A percentile compares a stretch with the other conserved stretches of the same genome.
These are phyloP conservation scores for Tribolium madens DNA, from an alignment of 1,140 invertebrate genomes.

Conservation along the genomic window DNA sequence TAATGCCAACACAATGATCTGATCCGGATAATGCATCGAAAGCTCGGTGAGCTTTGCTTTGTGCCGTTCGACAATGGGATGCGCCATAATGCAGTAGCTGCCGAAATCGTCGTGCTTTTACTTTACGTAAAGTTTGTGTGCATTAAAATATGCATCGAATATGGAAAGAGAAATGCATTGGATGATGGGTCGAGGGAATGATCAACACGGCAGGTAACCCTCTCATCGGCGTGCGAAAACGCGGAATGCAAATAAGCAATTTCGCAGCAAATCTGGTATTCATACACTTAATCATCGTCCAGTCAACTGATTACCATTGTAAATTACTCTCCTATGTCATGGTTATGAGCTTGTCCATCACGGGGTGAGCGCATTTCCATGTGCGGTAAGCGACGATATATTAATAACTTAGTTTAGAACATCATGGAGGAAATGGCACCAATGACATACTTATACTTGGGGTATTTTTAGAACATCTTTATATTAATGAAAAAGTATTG, in stretches of 20 bases:
- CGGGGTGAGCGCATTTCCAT: constrained; percentile 30
- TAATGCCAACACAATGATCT: constrained; percentile 37
- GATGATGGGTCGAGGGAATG: constrained; percentile 4
- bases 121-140: constrained; percentile 21
- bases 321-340: constrained; percentile 59
- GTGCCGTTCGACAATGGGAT: constrained; percentile 15
- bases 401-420: constrained; percentile 30
- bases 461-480: not conserved
- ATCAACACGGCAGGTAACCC: constrained; percentile 9
- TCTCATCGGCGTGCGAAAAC: constrained; percentile 10
- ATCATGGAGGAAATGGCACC: not conserved
- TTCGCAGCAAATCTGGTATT: constrained; percentile 63
- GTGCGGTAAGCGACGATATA: constrained; percentile 27
- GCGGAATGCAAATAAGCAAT: constrained; percentile 62
- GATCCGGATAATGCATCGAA: constrained; percentile 12
- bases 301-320: constrained; percentile 65
- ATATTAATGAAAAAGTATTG: no score
- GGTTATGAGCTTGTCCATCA: constrained; percentile 47
- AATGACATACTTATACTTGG: constrained; percentile 3
- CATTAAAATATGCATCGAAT: constrained; percentile 22
- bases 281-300: constrained; percentile 66
- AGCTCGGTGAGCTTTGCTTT: constrained; percentile 33
- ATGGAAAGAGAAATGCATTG: constrained; percentile 28
- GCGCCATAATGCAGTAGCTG: constrained; percentile 7
- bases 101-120: constrained; percentile 6